phyloP scores from a whole-genome alignment of 2,113 vertebrate genomes.

The Pontoporia blainvillei region DNA sequence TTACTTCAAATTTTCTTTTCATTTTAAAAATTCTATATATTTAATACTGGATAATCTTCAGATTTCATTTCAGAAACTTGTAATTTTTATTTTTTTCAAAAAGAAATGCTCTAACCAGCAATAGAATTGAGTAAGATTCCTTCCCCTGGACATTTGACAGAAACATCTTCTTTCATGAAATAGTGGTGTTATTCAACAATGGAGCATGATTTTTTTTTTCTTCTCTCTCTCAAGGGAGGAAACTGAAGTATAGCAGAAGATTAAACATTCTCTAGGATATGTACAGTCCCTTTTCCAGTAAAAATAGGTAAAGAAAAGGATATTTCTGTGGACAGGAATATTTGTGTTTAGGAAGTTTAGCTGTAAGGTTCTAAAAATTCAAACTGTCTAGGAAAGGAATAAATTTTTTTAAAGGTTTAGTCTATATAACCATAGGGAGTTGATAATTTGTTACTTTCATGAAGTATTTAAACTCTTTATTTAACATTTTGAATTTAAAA shows the following conservation, averaged over 20 bases:
- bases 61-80: conserved; percentile 21
- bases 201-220: neutral
- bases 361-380: neutral
- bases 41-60: neutral
- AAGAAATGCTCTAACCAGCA: neutral
- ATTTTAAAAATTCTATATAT: neutral
- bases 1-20: conserved; percentile 15
- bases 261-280: neutral
- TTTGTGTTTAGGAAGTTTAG: conserved; percentile 10
- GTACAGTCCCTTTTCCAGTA: neutral
- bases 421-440: neutral
- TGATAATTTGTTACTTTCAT: neutral
- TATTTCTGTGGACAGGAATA: neutral
- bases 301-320: neutral
- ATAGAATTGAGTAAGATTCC: neutral
- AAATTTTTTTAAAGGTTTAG: neutral
- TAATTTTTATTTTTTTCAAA: conserved; percentile 18
- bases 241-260: conserved; percentile 24
- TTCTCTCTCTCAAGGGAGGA: neutral
- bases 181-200: neutral
- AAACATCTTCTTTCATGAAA: conserved; percentile 2
- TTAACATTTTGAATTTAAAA: neutral
- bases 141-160: conserved; percentile 8
- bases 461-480: neutral
- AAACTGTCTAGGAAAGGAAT: neutral